Base-by-base conservation (phyloP, 2,888 invertebrate genomes). In the Sclerodermus sp. region DNA sequence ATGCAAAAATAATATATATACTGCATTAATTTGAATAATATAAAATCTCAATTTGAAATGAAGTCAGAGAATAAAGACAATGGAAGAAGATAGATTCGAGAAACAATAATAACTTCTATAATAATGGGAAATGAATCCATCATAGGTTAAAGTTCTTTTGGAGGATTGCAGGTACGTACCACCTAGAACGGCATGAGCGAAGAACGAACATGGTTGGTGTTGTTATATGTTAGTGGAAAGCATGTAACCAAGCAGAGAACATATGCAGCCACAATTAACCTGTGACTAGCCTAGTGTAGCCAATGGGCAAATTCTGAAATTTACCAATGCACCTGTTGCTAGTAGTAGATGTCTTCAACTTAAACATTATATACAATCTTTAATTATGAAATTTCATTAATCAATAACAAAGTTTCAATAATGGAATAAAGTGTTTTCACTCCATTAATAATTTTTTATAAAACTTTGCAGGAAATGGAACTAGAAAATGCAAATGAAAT, bases 171-270 rank as follows among this genome's bases (percentile, higher is more conserved):
- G 53, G 71, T 72, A 72, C 72, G 66, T 72, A 72, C 71, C 72
- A 70, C 70, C 71, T 72, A 68, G 53, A 67, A 70, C 70, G 59
- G 68, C 72, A 67, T 63, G 66, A 67, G 61, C 66, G 68, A 61
- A 70, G 70, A 67, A 64, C 67, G 71, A 67, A 66, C 70, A 70
- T 70, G 68, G 68, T 68, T 70, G 68, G 63, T 70, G 68, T 70
- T 69, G 71, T 68, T 67, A 66, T 65, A 70, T 70, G 68, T 72
- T 71, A 70, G 66, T 70, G 70, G 68, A 66, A 72, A 70, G 72
- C 71, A 72, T 72, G 72, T 71, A 72, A 71, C 61, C 69, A 72
- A 72, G 72, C 72, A 72, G 64, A 72, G 64, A 72, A 71, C 61
- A 68, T 68, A 70, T 68, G 70, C 71, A 70, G 67, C 70, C 71